Evolutionary conservation across 2,888 invertebrate genomes (phyloP).

Genomic region (Lasioglossum lativentre): DNA sequence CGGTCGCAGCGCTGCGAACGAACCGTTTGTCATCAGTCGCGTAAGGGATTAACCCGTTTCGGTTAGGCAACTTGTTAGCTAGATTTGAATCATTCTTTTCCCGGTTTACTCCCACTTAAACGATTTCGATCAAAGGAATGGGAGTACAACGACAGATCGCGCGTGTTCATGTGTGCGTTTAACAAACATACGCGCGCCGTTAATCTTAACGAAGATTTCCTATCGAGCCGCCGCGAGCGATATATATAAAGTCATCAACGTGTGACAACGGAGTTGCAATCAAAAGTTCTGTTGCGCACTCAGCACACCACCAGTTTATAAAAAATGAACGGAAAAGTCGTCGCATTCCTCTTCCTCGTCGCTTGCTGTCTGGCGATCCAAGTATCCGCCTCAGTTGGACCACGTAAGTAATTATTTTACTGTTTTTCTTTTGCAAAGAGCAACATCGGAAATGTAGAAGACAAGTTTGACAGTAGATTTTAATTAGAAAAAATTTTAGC

Average conservation of each 20-base stretch:
- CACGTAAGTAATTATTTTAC: slow-evolving; percentile 27
- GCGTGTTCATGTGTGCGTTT: not conserved
- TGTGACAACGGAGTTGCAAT: slow-evolving; percentile 12
- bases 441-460: not conserved
- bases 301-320: not conserved
- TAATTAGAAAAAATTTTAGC: not conserved
- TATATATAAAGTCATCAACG: slow-evolving; percentile 16
- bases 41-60: not conserved
- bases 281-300: not conserved
- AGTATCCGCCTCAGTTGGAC: not conserved
- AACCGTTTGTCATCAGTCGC: not conserved
- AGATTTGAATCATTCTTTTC: slow-evolving; percentile 3
- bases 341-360: slow-evolving; percentile 30
- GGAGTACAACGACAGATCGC: not conserved
- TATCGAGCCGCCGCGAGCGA: slow-evolving; percentile 10
- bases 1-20: not conserved
- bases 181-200: slow-evolving; percentile 2
- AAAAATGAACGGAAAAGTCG: slow-evolving; percentile 38
- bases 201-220: slow-evolving; percentile 12
- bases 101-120: not conserved
- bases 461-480: not conserved
- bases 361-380: slow-evolving; percentile 14
- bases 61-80: not conserved
- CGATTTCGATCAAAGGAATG: slow-evolving; percentile 1
- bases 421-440: not conserved